Evolutionary conservation across 2,797 vertebrate species (phyloP), one percentile per base, ranked within the genome.

Genomic region (Philypnodon macrostomus): DNA sequence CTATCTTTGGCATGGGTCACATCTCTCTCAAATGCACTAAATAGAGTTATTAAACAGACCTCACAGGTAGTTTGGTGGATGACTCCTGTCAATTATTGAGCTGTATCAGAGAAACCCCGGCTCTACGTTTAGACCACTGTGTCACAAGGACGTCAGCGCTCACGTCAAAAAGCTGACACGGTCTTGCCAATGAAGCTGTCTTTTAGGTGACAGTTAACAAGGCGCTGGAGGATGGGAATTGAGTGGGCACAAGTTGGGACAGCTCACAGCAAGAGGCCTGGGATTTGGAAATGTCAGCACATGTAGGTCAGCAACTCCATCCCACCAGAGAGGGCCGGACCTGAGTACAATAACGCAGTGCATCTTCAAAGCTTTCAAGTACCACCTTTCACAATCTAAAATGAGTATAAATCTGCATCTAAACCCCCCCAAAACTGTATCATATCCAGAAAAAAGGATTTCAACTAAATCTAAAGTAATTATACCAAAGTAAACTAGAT

Each of bases 241-340:
- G 67, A 82, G 63, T 16, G 57, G 67, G 58, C 66, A 65, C 56
- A 47, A 63, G 78, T 49, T 41, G 49, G 55, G 65, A 73, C 2
- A 42, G 58, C 73, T 74, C 54, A 47, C 60, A 41, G 60, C 12
- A 14, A 63, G 41, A 44, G 57, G 40, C 40, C 54, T 54, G 59
- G 77, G 77, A 74, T 79, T 73, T 75, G 62, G 64, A 77, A 68
- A 74, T 63, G 79, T 85, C 79, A 84, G 74, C 78, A 78, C 75
- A 80, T 83, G 61, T 83, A 77, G 78, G 76, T 85, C 83, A 84
- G 78, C 76, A 79, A 69, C 61, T 77, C 15, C 33, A 73, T 72
- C 67, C 74, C 65, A 63, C 31, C 54, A 72, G 76, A 71, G 57
- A 58, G 11, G 58, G 64, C 64, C 27, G 65, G 53, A 74, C 62